Base-by-base conservation (phyloP, 2,888 invertebrate genomes). In the Sipunculus nudus region DNA sequence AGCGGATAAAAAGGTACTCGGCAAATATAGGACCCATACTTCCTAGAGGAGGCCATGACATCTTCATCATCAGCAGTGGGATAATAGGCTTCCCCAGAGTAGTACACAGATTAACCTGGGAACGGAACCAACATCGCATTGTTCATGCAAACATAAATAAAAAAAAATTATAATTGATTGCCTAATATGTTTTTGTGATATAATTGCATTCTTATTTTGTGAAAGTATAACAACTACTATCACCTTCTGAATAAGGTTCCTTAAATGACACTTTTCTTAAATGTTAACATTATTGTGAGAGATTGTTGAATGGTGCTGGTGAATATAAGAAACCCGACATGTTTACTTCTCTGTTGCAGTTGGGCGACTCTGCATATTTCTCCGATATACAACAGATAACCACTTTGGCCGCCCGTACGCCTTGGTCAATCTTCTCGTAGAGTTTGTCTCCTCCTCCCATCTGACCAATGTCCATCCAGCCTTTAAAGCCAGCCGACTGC, bases 361-460 rank as follows among this genome's bases (percentile, higher is more conserved):
- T 81, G 3, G 78, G 77, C n/a, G 81, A 81, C 65, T 77, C 68
- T n/a, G 80, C 75, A 67, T 80, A 81, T 63, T 79, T 78, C 43
- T 74, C 72, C 8, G 78, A 73, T 16, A 79, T 74, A 67, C 76
- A 77, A 46, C 75, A 73, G 25, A 79, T 67, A 25, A 78, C 68
- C 21, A 80, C 70, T 65, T 78, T 80, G 6, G 79, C 78, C 13
- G 65, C 73, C 35, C 79, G 55, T 39, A 81, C 76, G 4, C 81
- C 81, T 16, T 63, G 55, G 65, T 81, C 81, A 38, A 81, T 81
- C 59, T 80, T 80, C 47, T 73, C 73, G 63, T 76, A 80, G 40
- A 80, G 68, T 59, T 80, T 81, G 65, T 81, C 81, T 19, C 81
- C 81, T 1, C 81, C 81, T 21, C 81, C 81, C 81, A 81, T 81